Percentiles rank a stretch among this genome's conserved stretches.
These are phyloP conservation scores for Danio rerio DNA, from an alignment of 2,113 vertebrate genomes.

Conservation along the genomic window GRCz12tu NC_133197.1:32991001-32991500, in stretches of 20 bases:
- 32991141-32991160: constrained; percentile 19
- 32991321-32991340: constrained; percentile 14
- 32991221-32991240: neutral
- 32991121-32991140: neutral
- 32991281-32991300: constrained; percentile 3
- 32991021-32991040: neutral
- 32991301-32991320: constrained; percentile 23
- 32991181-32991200: constrained; percentile 35
- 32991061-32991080: neutral
- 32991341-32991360: constrained; percentile 2
- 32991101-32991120: constrained; percentile 13
- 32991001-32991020: neutral
- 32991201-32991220: constrained; percentile 51
- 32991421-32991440: neutral
- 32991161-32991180: neutral
- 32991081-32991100: constrained; percentile 15
- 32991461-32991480: too few relatives aligned
- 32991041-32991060: neutral
- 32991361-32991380: constrained; percentile 13
- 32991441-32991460: too few relatives aligned
- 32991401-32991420: neutral
- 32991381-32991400: neutral
- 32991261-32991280: neutral
- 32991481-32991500: too few relatives aligned
- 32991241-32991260: neutral